Evolutionary conservation across 2,888 invertebrate species (phyloP), one percentile per base, ranked within the genome.

Genomic region (Cheilosia scutellata): DNA sequence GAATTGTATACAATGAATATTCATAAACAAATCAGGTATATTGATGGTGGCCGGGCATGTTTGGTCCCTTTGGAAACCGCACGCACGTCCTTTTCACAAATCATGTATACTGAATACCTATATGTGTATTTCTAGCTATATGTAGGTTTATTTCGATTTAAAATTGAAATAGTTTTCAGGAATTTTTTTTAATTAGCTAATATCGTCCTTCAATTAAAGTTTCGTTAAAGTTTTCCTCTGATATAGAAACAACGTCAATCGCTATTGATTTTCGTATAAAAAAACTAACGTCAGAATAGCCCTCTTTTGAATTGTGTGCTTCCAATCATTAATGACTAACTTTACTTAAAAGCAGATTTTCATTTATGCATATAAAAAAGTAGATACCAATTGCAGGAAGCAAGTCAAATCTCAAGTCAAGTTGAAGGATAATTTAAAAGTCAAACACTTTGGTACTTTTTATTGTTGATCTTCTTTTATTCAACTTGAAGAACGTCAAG

Each of bases 381-480:
- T 31, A 4, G 20, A 20, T 9, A 37, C 6, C 71, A 27, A 27
- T 40, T 62, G 47, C 47, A 47, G 62, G 44, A 20, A 40, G 55
- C 7, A 47, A 29, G 33, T 16, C 27, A 72, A 75, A 65, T 75
- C 79, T 79, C 65, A 44, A 75, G 79, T 71, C 80, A 84, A 84
- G 75, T 68, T 76, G 77, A 84, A 82, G 82, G 87, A 88, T 88
- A 88, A 88, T 89, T 88, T 88, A 82, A 87, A 88, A 88, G 88
- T 88, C 88, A 88, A 89, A 88, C 88, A 88, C 88, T 88, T 86
- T 76, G 71, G 49, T 68, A 62, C 74, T 70, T 68, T 82, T 47
- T 62, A 44, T 68, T 68, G 57, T 60, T 58, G 71, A 78, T 71
- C 65, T 80, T 82, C 80, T 53, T 7, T 49, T 68, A 44, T 62